phyloP scores from a whole-genome alignment of 2,797 vertebrate species.

The Lepilemur septentrionalis region DNA sequence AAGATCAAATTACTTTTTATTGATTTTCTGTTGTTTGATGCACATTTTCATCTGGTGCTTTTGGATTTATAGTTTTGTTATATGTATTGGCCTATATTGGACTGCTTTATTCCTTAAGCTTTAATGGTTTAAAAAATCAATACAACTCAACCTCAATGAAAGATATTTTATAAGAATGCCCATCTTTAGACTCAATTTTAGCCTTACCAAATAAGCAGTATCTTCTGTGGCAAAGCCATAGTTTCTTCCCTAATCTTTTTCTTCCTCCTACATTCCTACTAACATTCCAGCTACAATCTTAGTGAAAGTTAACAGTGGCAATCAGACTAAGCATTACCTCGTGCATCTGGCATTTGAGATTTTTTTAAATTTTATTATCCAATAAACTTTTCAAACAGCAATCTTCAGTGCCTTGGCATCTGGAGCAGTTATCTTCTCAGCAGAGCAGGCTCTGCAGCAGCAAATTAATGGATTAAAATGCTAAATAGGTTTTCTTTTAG shows the following conservation, averaged over 20 bases:
- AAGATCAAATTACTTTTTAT: background rate
- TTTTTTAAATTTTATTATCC: conserved; percentile 28
- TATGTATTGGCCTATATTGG: background rate
- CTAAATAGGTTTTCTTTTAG: background rate
- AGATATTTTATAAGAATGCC: background rate
- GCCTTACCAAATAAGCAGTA: background rate
- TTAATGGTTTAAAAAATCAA: background rate
- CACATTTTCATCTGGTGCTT: background rate
- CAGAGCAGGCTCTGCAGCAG: background rate
- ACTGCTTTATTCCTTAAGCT: background rate
- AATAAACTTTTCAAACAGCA: background rate
- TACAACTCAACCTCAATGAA: background rate
- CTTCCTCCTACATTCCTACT: background rate
- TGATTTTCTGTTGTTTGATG: background rate
- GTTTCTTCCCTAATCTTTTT: background rate
- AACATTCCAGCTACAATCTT: background rate
- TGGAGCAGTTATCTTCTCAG: background rate
- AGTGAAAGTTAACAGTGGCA: background rate
- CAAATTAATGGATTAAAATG: conserved; percentile 28
- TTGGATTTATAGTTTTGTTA: background rate
- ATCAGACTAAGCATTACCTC: background rate
- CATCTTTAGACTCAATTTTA: background rate
- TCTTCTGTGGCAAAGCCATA: background rate
- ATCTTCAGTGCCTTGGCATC: background rate
- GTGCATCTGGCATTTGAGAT: background rate